phyloP scores from a whole-genome alignment of 2,888 invertebrate genomes.

The Lasioglossum villosulum region DNA sequence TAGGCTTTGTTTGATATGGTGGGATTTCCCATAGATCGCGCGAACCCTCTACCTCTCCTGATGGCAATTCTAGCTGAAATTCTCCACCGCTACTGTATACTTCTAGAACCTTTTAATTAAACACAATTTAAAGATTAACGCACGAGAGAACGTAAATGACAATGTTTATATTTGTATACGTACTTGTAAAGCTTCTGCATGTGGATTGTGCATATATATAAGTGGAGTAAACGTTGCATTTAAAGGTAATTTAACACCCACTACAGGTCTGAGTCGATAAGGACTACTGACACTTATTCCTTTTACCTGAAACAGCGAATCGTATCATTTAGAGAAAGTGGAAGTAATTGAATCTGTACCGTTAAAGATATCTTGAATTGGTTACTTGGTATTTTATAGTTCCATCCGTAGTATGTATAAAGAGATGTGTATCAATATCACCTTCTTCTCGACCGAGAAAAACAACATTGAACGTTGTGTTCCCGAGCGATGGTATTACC shows the following conservation, averaged over 20 bases:
- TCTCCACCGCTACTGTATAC: slow-evolving; percentile 95
- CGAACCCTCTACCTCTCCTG: slow-evolving; percentile 91
- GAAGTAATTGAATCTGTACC: slow-evolving; percentile 17
- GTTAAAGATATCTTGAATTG: slow-evolving; percentile 27
- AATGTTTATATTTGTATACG: slow-evolving; percentile 23
- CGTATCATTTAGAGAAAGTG: background rate
- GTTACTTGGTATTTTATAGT: slow-evolving; percentile 93
- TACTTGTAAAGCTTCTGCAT: slow-evolving; percentile 94
- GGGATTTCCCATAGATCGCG: slow-evolving; percentile 96
- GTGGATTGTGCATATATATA: slow-evolving; percentile 98
- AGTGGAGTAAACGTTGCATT: slow-evolving; percentile 96
- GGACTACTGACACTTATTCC: slow-evolving; percentile 95
- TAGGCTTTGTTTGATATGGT: slow-evolving; percentile 93
- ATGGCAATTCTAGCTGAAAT: slow-evolving; percentile 94
- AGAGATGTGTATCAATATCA: slow-evolving; percentile 93
- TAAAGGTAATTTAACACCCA: slow-evolving; percentile 95
- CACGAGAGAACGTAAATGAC: background rate
- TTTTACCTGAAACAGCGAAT: slow-evolving; percentile 87
- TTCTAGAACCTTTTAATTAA: slow-evolving; percentile 88
- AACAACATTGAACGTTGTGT: slow-evolving; percentile 98
- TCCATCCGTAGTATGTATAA: slow-evolving; percentile 97
- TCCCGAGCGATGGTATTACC: slow-evolving; percentile 95
- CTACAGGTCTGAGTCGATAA: slow-evolving; percentile 95
- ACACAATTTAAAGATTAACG: slow-evolving; percentile 1
- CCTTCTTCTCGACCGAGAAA: slow-evolving; percentile 97